Conservation (phyloP, 2,113 vertebrate species). For the Poicephalus meyeri region DNA sequence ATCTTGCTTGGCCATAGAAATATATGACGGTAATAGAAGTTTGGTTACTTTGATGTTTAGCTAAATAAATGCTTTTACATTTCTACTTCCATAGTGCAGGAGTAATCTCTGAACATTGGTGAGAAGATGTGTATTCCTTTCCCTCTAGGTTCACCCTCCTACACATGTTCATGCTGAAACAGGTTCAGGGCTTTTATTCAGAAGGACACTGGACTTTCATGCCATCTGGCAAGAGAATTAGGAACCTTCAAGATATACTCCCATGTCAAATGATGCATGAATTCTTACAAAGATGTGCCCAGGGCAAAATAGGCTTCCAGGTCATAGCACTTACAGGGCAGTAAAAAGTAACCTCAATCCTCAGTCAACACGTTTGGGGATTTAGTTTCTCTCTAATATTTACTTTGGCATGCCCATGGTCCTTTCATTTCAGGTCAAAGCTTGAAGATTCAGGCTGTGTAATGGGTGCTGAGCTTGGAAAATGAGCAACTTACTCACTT, state of each 20-base stretch:
- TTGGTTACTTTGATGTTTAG: neutral
- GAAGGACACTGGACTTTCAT: neutral
- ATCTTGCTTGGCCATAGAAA: neutral
- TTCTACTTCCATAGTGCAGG: neutral
- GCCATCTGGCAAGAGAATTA: neutral
- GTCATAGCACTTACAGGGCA: neutral
- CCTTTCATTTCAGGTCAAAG: neutral
- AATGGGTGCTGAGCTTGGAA: neutral
- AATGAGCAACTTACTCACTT: neutral
- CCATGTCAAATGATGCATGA: neutral
- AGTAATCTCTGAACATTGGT: neutral
- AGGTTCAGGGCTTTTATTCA: neutral
- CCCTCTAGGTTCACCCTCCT: neutral
- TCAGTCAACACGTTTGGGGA: accelerated
- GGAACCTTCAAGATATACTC: neutral
- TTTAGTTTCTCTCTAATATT: neutral
- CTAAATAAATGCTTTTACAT: neutral
- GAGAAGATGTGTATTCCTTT: neutral
- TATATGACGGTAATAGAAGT: neutral
- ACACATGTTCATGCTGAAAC: accelerated
- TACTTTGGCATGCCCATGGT: neutral
- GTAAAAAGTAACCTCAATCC: neutral
- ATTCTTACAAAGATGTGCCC: neutral
- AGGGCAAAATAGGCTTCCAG: neutral
- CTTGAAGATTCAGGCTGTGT: neutral